Conservation (phyloP, 2,888 invertebrate species). For the Drosophila rellima region DNA sequence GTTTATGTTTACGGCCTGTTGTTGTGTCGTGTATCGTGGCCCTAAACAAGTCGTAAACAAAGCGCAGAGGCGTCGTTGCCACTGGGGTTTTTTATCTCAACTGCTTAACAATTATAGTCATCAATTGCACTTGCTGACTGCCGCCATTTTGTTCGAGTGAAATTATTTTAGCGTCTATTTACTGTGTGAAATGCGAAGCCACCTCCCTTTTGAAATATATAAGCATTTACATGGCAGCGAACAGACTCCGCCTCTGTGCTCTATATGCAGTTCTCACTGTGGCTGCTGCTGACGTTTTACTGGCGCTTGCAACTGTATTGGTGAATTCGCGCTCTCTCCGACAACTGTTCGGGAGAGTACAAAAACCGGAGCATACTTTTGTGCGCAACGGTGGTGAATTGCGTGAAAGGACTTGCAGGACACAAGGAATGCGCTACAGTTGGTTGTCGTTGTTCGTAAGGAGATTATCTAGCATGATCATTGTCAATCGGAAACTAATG, state of each 20-base stretch:
- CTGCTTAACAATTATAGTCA: constrained; percentile 20
- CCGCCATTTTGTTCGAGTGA: constrained; percentile 69
- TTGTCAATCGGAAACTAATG: too few species aligned
- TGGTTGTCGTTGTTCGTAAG: background rate
- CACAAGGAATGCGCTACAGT: constrained; percentile 58
- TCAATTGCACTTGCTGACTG: constrained; percentile 20
- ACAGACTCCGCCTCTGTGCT: constrained; percentile 83
- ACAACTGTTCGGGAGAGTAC: constrained; percentile 52
- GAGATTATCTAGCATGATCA: too few species aligned
- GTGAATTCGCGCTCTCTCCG: constrained; percentile 42
- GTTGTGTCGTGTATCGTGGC: constrained; percentile 32
- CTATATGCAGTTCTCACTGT: constrained; percentile 61
- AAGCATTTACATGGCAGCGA: constrained; percentile 56
- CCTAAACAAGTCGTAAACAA: constrained; percentile 84
- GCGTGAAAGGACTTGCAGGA: constrained; percentile 23
- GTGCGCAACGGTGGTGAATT: constrained; percentile 59
- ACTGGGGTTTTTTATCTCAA: constrained; percentile 42
- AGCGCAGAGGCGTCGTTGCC: constrained; percentile 77
- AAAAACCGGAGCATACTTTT: constrained; percentile 32
- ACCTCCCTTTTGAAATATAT: constrained; percentile 70
- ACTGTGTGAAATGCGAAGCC: constrained; percentile 31
- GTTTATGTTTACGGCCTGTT: constrained; percentile 71
- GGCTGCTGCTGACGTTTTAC: constrained; percentile 54
- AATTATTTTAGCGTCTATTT: constrained; percentile 21
- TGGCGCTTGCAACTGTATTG: constrained; percentile 61